Percentiles rank a stretch among this genome's conserved stretches.
phyloP scores from a whole-genome alignment of 2,113 vertebrate species.

The Hippopotamus amphibius region DNA sequence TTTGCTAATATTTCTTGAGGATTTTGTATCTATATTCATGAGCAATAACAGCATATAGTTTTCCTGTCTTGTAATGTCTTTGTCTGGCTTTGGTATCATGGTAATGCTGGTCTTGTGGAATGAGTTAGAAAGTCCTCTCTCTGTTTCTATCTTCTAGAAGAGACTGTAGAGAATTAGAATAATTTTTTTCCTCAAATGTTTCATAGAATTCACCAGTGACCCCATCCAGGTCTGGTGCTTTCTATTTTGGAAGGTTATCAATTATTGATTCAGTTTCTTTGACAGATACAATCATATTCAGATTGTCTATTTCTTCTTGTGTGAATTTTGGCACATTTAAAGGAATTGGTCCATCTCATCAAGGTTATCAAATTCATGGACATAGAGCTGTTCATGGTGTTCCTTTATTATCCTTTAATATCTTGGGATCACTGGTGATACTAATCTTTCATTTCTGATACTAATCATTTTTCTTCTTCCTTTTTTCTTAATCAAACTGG shows the following conservation, averaged over 20 bases:
- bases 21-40: background rate
- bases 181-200: constrained; percentile 2
- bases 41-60: background rate
- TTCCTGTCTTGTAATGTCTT: background rate
- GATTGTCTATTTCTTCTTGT: background rate
- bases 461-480: background rate
- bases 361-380: background rate
- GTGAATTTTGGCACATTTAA: background rate
- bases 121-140: background rate
- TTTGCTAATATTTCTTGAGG: background rate
- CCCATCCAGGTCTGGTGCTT: background rate
- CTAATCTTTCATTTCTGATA: background rate
- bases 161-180: background rate
- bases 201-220: background rate
- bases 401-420: background rate
- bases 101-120: background rate
- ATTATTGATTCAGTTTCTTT: background rate
- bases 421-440: background rate
- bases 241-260: background rate
- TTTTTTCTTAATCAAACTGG: background rate
- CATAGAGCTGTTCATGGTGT: background rate
- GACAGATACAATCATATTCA: background rate
- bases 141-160: background rate
- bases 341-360: background rate
- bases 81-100: background rate